Percentiles rank a stretch among this genome's conserved stretches.
Conservation (phyloP, 2,888 invertebrate species). For the Esperia sulphurella region DNA sequence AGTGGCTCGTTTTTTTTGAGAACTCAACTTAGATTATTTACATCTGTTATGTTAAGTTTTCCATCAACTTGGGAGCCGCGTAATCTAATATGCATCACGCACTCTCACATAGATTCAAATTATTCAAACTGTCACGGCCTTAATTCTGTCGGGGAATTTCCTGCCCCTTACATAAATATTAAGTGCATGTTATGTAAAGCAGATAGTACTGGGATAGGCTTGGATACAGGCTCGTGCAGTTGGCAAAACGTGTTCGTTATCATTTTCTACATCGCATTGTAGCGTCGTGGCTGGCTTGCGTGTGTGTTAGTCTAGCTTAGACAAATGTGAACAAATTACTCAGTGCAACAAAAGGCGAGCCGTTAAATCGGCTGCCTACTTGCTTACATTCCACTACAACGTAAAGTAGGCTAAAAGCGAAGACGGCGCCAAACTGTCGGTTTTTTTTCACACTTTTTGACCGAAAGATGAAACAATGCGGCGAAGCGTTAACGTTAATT, state of each 20-base stretch:
- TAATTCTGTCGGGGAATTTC: constrained; percentile 5
- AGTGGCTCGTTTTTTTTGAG: no score
- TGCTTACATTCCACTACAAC: constrained; percentile 11
- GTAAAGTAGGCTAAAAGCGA: constrained; percentile 3
- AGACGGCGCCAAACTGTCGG: constrained; percentile 1
- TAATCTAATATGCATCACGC: neutral
- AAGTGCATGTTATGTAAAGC: constrained; percentile 3
- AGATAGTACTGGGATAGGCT: neutral
- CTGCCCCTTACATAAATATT: constrained; percentile 6
- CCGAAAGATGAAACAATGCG: neutral
- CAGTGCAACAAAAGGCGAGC: constrained; percentile 6
- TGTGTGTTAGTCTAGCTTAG: neutral
- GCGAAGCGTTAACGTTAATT: neutral
- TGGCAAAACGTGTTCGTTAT: constrained; percentile 9
- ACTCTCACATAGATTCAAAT: neutral
- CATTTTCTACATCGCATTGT: constrained; percentile 5
- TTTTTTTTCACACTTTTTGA: neutral
- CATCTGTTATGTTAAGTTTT: neutral
- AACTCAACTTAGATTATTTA: no score
- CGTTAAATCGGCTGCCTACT: constrained; percentile 8
- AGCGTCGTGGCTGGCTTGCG: neutral
- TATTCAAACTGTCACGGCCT: constrained; percentile 1
- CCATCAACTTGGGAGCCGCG: neutral
- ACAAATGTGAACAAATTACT: constrained; percentile 12
- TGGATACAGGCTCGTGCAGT: constrained; percentile 3